phyloP scores from a whole-genome alignment of 2,888 invertebrate species.

The Xestia rhomboidea region DNA sequence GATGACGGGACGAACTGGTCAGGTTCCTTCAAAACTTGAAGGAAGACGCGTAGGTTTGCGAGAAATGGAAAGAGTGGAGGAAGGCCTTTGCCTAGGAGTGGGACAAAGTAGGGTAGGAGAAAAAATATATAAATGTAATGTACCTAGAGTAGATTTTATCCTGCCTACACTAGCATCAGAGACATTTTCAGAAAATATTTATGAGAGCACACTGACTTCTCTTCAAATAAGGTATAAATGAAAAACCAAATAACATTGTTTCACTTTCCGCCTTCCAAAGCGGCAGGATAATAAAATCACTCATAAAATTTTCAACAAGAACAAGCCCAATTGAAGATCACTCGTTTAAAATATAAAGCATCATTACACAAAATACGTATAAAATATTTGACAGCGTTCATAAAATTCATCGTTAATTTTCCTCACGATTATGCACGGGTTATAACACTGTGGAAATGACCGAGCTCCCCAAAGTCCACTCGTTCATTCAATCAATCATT shows the following conservation, averaged over 20 bases:
- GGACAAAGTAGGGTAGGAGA: neutral
- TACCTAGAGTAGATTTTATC: neutral
- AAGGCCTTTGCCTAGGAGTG: neutral
- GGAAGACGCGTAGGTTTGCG: too few relatives aligned
- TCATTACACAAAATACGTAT: slow-evolving; percentile 41
- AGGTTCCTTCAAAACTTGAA: too few relatives aligned
- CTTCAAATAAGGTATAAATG: neutral
- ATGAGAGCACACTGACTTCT: neutral
- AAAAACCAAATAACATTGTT: neutral
- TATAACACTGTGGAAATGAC: slow-evolving; percentile 57
- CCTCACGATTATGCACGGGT: slow-evolving; percentile 59
- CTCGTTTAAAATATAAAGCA: slow-evolving; percentile 43
- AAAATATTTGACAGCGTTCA: slow-evolving; percentile 54
- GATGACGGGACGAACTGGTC: too few relatives aligned
- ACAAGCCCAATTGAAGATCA: slow-evolving; percentile 32
- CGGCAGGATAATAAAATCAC: neutral
- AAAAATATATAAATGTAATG: neutral
- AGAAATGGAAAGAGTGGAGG: too few relatives aligned
- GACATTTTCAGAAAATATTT: too few relatives aligned
- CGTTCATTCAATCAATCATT: slow-evolving; percentile 72
- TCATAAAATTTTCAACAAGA: slow-evolving; percentile 29
- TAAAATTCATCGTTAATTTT: slow-evolving; percentile 61
- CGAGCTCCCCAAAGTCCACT: slow-evolving; percentile 60
- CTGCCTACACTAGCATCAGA: too few relatives aligned
- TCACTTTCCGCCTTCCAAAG: slow-evolving; percentile 10